These are phyloP conservation scores for Conus betulinus DNA, from an alignment of 1,140 invertebrate genomes.

Conservation along the genomic window DNA sequence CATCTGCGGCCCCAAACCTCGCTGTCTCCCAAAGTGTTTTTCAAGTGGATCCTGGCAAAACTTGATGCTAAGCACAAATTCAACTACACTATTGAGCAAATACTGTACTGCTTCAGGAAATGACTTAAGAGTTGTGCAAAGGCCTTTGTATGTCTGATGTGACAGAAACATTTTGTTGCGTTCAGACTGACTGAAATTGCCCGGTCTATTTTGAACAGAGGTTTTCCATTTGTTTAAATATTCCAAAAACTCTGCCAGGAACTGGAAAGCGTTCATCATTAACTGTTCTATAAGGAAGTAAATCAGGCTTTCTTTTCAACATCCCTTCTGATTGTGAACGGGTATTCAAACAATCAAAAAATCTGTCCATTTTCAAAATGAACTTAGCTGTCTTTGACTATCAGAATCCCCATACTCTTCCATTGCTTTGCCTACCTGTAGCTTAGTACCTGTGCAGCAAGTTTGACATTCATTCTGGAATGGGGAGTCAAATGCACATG, in stretches of 20 bases:
- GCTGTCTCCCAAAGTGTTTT: slow-evolving; percentile 19
- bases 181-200: not conserved
- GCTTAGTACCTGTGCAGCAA: slow-evolving; percentile 25
- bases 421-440: not conserved
- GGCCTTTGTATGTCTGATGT: not conserved
- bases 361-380: slow-evolving; percentile 17
- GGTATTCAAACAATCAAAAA: slow-evolving; percentile 33
- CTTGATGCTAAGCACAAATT: not conserved
- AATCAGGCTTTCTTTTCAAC: too few species aligned
- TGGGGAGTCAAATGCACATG: not conserved
- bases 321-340: too few species aligned
- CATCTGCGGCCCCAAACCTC: not conserved
- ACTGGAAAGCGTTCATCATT: too few species aligned
- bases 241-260: too few species aligned
- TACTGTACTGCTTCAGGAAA: not conserved
- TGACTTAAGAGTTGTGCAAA: not conserved
- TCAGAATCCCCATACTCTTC: not conserved
- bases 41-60: slow-evolving; percentile 21
- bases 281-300: too few species aligned
- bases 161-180: not conserved
- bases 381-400: not conserved
- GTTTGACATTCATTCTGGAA: slow-evolving; percentile 7
- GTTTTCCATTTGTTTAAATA: not conserved
- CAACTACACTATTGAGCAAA: not conserved
- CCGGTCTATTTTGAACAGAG: not conserved